Conservation (phyloP, 23 tunicate genomes). For the Ascidia mentula region DNA sequence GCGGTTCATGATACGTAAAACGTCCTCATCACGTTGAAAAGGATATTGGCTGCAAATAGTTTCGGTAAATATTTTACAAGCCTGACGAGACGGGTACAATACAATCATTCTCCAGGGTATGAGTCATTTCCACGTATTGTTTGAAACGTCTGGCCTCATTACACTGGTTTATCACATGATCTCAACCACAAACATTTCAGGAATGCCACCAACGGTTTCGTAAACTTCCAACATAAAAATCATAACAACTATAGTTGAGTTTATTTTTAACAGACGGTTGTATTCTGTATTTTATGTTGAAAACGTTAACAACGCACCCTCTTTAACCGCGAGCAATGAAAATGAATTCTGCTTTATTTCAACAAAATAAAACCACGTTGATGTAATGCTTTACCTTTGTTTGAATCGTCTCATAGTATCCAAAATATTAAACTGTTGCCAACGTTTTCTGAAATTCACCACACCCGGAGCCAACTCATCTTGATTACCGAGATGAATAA, state of each 20-base stretch:
- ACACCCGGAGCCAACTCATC: constrained; percentile 87
- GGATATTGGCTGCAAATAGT: constrained; percentile 59
- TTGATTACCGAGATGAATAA: constrained; percentile 89
- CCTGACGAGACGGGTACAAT: too few species aligned
- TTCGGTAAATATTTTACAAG: not conserved
- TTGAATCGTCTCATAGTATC: constrained; percentile 89
- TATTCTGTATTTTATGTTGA: not conserved
- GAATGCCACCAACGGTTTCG: too few species aligned
- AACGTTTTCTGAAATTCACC: constrained; percentile 86
- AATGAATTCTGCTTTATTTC: too few species aligned
- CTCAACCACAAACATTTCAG: too few species aligned
- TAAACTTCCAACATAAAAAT: too few species aligned
- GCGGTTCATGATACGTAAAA: constrained; percentile 51
- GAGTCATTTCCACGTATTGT: too few species aligned
- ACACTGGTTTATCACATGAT: too few species aligned
- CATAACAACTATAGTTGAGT: not conserved
- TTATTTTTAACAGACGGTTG: not conserved
- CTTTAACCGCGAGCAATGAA: too few species aligned
- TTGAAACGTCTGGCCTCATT: too few species aligned
- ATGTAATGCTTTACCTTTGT: constrained; percentile 73
- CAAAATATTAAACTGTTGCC: constrained; percentile 92
- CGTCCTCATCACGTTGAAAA: constrained; percentile 66
- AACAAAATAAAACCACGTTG: not conserved
- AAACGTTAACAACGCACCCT: too few species aligned
- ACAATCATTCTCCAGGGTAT: too few species aligned